Base-by-base conservation (phyloP, 2,888 invertebrate genomes). In the Psylliodes chrysocephalus region DNA sequence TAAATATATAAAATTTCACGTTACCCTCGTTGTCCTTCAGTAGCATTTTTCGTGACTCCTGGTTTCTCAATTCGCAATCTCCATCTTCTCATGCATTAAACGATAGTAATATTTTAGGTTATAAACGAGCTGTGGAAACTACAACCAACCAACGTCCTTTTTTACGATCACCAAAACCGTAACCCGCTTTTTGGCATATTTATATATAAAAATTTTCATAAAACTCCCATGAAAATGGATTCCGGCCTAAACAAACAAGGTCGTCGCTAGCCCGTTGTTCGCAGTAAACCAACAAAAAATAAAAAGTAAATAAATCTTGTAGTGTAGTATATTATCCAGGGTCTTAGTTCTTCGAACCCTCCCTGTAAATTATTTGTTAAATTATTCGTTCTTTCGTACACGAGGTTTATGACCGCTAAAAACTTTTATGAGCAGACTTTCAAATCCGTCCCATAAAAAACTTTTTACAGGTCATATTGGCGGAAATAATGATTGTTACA, bases 221-320 rank as follows among this genome's bases (percentile, higher is more conserved):
- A 30, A 55, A 51, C 25, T 18, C 30, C n/a, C 44, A 44, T 42
- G 44, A 56, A 56, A 46, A 33, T 46, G 56, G 28, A 56, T 56
- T 40, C 46, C 8, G 18, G 46, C 33, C 8, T 18, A 56, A 46
- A 46, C 55, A 44, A 55, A 55, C 10, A 30, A 25, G 28, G n/a
- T 18, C 44, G 18, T n/a, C n/a, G 14, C 3, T n/a, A 10, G 14
- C 3, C 30, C 44, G 46, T 56, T 56, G 55, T 56, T 46, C 19
- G n/a, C n/a, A n/a, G n/a, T n/a, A n/a, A n/a, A n/a, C n/a, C n/a
- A n/a, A n/a, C n/a, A n/a, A n/a, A n/a, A n/a, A n/a, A n/a, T n/a
- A 55, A 28, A 55, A 55, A 56, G 35, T 35, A 47, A 56, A 56
- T 56, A 56, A 56, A 56, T 46, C 55, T 55, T 55, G 10, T 12